Base-by-base conservation (phyloP, 2,797 vertebrate genomes). In the Clarias laeviceps region DNA sequence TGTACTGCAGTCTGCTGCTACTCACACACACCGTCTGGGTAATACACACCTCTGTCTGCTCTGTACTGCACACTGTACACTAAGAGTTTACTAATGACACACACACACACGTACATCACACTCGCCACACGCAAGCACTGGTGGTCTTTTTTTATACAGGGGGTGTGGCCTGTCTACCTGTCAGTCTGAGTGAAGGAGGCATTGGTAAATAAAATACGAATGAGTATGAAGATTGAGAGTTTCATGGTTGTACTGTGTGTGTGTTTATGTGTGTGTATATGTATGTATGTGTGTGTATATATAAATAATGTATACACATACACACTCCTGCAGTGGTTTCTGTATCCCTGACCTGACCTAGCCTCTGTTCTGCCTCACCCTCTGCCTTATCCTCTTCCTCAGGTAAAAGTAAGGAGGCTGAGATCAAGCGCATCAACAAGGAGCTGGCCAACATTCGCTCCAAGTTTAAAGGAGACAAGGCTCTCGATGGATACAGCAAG, bases 321-420 rank as follows among this genome's bases (percentile, higher is more conserved):
- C n/a, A 37, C 37, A 37, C 40, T 45, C 40, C 8, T 45, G 8
- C 40, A 45, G 40, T 11, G 40, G 8, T 11, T 45, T 45, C 40
- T 11, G 40, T 45, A 8, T 45, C 40, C 40, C 40, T 45, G 73
- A 0, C 57, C 50, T 76, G 6, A 76, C 8, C n/a, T 8, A 0
- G 2, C 15, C 78, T 24, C 5, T 81, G 62, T 32, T 37, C 50
- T 69, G 17, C 40, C 4, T 32, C 5, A 0, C 45, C 15, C 0
- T 64, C 40, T 22, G 4, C 8, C 40, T 45, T 45, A 45, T 45
- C 40, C 1, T 40, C 54, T 57, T 65, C 34, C 29, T 82, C 91
- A 98, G 97, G 97, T 93, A 98, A 98, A 91, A 97, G 97, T 93
- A 98, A 98, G 92, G 97, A 98, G 91, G 97, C 97, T 0, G 97